phyloP scores from a whole-genome alignment of 2,888 invertebrate genomes.

The Panorpa germanica region DNA sequence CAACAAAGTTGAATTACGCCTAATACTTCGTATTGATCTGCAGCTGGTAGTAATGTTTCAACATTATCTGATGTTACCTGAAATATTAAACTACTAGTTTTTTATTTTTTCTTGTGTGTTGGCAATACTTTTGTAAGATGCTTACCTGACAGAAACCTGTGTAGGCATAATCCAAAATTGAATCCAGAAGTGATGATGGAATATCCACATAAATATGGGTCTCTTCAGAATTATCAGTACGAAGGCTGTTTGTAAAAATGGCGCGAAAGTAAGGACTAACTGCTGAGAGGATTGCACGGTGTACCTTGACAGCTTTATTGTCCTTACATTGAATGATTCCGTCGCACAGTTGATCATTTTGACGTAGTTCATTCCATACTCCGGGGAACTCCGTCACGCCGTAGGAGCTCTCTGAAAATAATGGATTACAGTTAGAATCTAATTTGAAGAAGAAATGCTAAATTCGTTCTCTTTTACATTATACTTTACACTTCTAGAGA shows the following conservation, averaged over 20 bases:
- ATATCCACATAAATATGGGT: constrained; percentile 39
- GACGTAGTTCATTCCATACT: constrained; percentile 47
- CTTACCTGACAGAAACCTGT: constrained; percentile 43
- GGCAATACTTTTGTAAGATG: no score
- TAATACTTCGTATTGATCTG: constrained; percentile 53
- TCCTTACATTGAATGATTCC: constrained; percentile 43
- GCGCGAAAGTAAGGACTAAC: constrained; percentile 57
- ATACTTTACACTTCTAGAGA: no score
- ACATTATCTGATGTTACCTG: constrained; percentile 48
- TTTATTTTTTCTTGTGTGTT: no score
- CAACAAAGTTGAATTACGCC: constrained; percentile 54
- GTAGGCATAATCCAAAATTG: constrained; percentile 57
- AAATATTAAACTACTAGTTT: no score
- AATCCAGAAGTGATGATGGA: constrained; percentile 35
- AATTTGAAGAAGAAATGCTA: no score
- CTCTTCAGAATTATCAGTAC: constrained; percentile 36
- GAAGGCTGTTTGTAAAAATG: constrained; percentile 46
- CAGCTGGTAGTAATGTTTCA: constrained; percentile 44
- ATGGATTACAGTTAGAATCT: no score
- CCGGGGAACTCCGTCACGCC: constrained; percentile 37
- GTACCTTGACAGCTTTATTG: constrained; percentile 39
- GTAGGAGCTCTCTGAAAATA: constrained; percentile 9
- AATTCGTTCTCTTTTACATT: no score
- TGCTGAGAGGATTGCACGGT: constrained; percentile 50
- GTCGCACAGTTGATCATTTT: constrained; percentile 48